Evolutionary conservation across 2,113 vertebrate genomes (phyloP).

Genomic region (Felis catus): F.catus_Fca126_mat1.0 CM031414.1:96201501-96202000

Average conservation of each 20-base stretch:
- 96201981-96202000: background rate
- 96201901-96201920: background rate
- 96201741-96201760: background rate
- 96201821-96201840: background rate
- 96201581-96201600: conserved; percentile 36
- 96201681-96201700: conserved; percentile 13
- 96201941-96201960: background rate
- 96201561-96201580: background rate
- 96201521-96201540: background rate
- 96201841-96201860: background rate
- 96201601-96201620: conserved; percentile 13
- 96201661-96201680: background rate
- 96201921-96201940: background rate
- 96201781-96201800: background rate
- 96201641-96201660: background rate
- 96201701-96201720: background rate
- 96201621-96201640: background rate
- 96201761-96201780: background rate
- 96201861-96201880: background rate
- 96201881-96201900: background rate
- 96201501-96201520: conserved; percentile 32
- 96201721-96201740: background rate
- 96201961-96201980: background rate
- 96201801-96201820: background rate
- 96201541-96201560: background rate